A percentile compares a stretch with the other conserved stretches of the same genome.
Conservation (phyloP, 2,888 invertebrate genomes). For the Nomada fucata region DNA sequence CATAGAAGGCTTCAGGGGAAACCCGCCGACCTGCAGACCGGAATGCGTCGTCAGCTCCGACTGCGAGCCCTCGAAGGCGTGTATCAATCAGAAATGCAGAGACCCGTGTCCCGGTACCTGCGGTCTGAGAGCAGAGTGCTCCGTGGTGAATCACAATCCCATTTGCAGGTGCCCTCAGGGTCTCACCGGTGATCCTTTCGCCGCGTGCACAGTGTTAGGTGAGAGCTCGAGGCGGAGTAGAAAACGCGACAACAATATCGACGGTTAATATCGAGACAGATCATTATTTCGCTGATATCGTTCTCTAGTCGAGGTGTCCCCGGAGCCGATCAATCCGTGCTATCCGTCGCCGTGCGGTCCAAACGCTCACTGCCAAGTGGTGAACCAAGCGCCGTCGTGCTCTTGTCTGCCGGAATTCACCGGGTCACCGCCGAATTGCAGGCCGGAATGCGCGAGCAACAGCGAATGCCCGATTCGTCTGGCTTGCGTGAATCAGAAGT, state of each 20-base stretch:
- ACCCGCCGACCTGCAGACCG: constrained; percentile 90
- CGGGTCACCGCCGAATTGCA: constrained; percentile 85
- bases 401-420: constrained; percentile 84
- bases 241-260: no score
- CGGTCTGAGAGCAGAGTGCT: constrained; percentile 91
- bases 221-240: constrained; percentile 49
- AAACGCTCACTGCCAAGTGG: constrained; percentile 84
- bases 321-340: constrained; percentile 81
- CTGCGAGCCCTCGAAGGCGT: constrained; percentile 90
- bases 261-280: neutral
- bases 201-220: constrained; percentile 86
- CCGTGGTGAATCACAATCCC: constrained; percentile 93
- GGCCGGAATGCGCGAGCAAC: constrained; percentile 85
- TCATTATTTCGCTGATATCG: constrained; percentile 53
- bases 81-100: constrained; percentile 91
- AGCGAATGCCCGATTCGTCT: constrained; percentile 85
- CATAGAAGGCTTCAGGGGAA: constrained; percentile 89
- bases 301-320: constrained; percentile 48
- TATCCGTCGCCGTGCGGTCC: constrained; percentile 77
- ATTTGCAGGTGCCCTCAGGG: constrained; percentile 91
- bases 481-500: constrained; percentile 87
- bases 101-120: constrained; percentile 93
- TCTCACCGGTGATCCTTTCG: constrained; percentile 92
- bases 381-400: constrained; percentile 85
- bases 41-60: constrained; percentile 93